phyloP scores from a whole-genome alignment of 2,888 invertebrate genomes.

The Pollenia griseotomentosa region DNA sequence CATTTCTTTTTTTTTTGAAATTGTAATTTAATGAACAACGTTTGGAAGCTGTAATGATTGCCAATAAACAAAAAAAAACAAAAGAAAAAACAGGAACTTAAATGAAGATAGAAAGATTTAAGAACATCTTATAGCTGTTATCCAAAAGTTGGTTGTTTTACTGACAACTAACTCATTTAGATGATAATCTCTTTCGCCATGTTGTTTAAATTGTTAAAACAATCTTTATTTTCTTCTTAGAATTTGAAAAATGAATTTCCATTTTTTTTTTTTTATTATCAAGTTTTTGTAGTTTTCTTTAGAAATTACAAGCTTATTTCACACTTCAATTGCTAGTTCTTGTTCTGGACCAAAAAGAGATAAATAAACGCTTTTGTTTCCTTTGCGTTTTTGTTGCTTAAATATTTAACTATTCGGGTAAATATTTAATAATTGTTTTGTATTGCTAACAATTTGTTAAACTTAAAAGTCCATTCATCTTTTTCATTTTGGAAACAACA shows the following conservation, averaged over 20 bases:
- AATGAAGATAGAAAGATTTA: background rate
- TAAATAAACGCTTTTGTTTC: conserved; percentile 30
- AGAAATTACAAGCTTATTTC: conserved; percentile 11
- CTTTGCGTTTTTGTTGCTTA: background rate
- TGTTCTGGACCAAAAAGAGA: background rate
- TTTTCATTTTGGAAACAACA: conserved; percentile 6
- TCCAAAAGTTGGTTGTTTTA: background rate
- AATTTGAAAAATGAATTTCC: background rate
- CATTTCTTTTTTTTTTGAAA: background rate
- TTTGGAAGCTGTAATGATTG: conserved; percentile 3
- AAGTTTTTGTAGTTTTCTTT: background rate
- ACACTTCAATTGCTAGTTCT: background rate
- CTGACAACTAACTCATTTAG: conserved; percentile 1
- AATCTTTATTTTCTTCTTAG: background rate
- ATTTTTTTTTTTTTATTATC: background rate
- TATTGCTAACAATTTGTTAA: conserved; percentile 60
- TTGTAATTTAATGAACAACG: conserved; percentile 36
- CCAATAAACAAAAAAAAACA: background rate
- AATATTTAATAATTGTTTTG: conserved; percentile 58
- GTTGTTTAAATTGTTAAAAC: background rate
- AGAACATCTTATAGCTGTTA: background rate
- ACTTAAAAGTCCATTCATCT: conserved; percentile 61
- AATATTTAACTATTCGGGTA: conserved; percentile 27
- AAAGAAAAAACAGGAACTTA: background rate
- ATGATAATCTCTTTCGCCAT: conserved; percentile 11